Evolutionary conservation across 2,888 invertebrate species (phyloP), one percentile per base, ranked within the genome.

Genomic region (Erebia aethiops): DNA sequence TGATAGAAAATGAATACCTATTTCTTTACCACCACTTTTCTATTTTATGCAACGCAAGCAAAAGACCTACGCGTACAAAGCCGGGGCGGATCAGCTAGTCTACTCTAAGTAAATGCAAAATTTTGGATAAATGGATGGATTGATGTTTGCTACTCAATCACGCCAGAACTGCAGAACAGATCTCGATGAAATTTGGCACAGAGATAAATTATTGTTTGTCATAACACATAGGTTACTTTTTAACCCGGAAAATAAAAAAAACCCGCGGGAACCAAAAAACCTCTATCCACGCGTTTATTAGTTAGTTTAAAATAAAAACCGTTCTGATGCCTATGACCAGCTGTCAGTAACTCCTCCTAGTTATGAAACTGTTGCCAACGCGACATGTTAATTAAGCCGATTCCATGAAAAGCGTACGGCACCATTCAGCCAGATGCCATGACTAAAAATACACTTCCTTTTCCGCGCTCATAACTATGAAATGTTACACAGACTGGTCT

Each of bases 371-470:
- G 80, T 86, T 82, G 78, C 85, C 80, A 84, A 74, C 82, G 88
- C 82, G 90, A 90, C 87, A 87, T 82, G 84, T 88, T 92, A 92
- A 92, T 92, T 91, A 90, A 88, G 84, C 80, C 83, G 83, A 87
- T 92, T 91, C 92, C 85, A 84, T 90, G 91, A 90, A 92, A 89
- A 84, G 84, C 84, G 77, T 78, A 83, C 81, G 80, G 81, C 80
- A 82, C 77, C 80, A 78, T 80, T 81, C 82, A 81, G 83, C 87
- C 92, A 92, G 92, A 92, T 92, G 92, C 91, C 87, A 79, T 84
- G 75, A 84, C 90, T 89, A 91, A 91, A 92, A 91, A 92, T 92
- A 92, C 80, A 91, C 92, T 91, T 92, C 92, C 92, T 88, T 90
- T 90, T 92, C 90, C 90, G 87, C 83, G 85, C 82, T 84, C 89